Conservation (phyloP, 2,113 vertebrate genomes). For the Anguilla japonica region DNA sequence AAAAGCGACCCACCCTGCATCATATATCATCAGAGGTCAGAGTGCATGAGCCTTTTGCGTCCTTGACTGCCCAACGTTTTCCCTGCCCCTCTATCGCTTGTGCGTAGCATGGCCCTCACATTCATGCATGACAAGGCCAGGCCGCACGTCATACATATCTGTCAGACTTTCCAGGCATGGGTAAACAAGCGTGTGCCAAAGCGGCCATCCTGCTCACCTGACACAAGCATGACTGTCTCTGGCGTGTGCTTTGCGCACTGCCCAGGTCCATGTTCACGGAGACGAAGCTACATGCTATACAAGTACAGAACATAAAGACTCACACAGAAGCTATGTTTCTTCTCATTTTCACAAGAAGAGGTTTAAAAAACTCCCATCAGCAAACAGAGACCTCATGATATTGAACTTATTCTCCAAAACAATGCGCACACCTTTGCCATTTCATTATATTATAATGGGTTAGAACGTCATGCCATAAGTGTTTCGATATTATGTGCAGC, state of each 20-base stretch:
- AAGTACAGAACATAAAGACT: no score
- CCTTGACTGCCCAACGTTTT: neutral
- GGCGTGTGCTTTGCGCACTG: neutral
- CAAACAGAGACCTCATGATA: neutral
- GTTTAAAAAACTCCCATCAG: neutral
- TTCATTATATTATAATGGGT: neutral
- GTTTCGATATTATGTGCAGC: neutral
- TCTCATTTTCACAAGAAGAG: neutral
- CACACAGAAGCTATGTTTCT: no score
- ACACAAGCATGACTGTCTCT: neutral
- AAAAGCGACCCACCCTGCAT: neutral
- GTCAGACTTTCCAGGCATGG: neutral
- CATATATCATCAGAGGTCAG: neutral
- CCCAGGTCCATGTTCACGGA: neutral
- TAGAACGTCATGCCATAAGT: neutral
- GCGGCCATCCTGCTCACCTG: neutral
- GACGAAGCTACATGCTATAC: no score
- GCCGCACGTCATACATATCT: neutral
- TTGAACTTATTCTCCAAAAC: neutral
- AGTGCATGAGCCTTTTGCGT: neutral
- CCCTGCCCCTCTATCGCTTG: neutral
- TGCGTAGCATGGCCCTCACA: neutral
- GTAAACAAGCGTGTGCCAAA: no score
- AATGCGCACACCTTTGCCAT: neutral
- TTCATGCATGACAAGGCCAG: neutral